Evolutionary conservation across 64 coral and sea anemone genomes (phyloP), one percentile per base, ranked within the genome.

Genomic region (Actinia tenebrosa): DNA sequence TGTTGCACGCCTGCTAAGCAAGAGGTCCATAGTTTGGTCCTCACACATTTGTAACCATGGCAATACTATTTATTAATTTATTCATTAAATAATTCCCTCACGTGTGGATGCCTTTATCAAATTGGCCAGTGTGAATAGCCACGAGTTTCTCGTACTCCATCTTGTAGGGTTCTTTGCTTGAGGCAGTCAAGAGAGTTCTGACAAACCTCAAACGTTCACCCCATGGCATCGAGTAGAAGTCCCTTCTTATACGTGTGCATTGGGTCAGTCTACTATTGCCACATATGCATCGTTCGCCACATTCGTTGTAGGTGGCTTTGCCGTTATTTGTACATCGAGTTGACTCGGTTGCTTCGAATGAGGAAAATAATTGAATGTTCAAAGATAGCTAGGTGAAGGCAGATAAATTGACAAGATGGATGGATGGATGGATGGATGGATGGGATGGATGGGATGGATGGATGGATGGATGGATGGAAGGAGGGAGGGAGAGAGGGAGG

Each of bases 151-250:
- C 71, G 68, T 55, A 78, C 23, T 27, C 45, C 20, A 17, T 80
- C 43, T 43, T 80, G 22, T 81, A 58, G 14, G 52, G 87, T 11
- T 80, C 53, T 23, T 78, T 56, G 16, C 9, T 88, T 3, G 22
- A 56, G 4, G 54, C 79, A 13, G 53, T 1, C 26, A 80, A 10
- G 15, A 79, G 59, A 64, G 77, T 59, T 14, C 16, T 46, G 2
- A 68, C 30, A 15, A 84, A 53, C 1, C 30, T 78, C 59, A 82
- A 44, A 37, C 55, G 86, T 19, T 91, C 90, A 56, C 85, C 78
- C 16, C 84, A 86, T 14, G 61, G 72, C 90, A 91, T 91, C 1
- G 84, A 85, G 22, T 23, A 86, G 60, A 85, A 87, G 85, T 91
- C 90, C 5, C 84, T 59, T 72, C 90, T 17, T 4, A 91, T 86